A percentile compares a stretch with the other conserved stretches of the same genome.
These are phyloP conservation scores for Trissolcus basalis DNA, from an alignment of 1,140 invertebrate species.

Conservation along the genomic window DNA sequence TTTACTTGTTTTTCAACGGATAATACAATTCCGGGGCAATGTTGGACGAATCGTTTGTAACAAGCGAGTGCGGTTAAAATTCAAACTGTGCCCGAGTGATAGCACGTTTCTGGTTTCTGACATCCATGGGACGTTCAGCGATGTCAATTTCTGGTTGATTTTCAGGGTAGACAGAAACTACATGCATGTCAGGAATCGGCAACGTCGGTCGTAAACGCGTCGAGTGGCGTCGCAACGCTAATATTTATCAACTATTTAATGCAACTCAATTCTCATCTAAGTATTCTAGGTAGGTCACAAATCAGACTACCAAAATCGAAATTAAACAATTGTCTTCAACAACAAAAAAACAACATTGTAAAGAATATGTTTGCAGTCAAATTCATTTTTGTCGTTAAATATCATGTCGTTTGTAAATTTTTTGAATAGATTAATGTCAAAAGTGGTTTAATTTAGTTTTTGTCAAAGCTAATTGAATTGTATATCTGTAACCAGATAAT, in stretches of 20 bases:
- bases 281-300: constrained; percentile 41
- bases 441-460: too few relatives aligned
- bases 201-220: constrained; percentile 75
- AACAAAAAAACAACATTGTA: too few relatives aligned
- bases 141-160: constrained; percentile 39
- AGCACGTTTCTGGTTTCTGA: constrained; percentile 56
- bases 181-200: constrained; percentile 76
- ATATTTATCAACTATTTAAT: constrained; percentile 55
- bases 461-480: too few relatives aligned
- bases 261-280: constrained; percentile 35
- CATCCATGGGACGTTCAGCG: constrained; percentile 45
- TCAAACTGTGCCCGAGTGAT: constrained; percentile 22
- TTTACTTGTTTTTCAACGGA: constrained; percentile 72
- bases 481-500: too few relatives aligned
- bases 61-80: constrained; percentile 62
- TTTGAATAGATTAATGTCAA: too few relatives aligned
- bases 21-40: constrained; percentile 68
- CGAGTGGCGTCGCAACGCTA: constrained; percentile 76
- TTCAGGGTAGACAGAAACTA: constrained; percentile 68
- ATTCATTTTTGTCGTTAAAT: too few relatives aligned
- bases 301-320: too few relatives aligned
- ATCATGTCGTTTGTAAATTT: too few relatives aligned
- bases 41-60: constrained; percentile 58
- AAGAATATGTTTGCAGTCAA: too few relatives aligned
- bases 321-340: too few relatives aligned